Evolutionary conservation across 2,797 vertebrate species (phyloP).

Genomic region (Sebastes itinus): DNA sequence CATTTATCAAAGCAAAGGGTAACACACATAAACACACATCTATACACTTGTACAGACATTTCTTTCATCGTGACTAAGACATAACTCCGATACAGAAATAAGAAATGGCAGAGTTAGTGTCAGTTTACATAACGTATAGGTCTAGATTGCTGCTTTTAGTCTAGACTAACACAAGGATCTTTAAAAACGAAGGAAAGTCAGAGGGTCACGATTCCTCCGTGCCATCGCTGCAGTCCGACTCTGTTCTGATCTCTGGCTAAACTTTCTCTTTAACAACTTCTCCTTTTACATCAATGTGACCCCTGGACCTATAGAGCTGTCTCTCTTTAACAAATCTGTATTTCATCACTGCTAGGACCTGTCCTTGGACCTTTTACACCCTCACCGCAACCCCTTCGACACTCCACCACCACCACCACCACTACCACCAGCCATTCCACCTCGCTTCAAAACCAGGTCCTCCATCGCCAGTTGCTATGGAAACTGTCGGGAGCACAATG

Average conservation of each 20-base stretch:
- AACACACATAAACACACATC: neutral
- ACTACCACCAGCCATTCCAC: conserved; percentile 26
- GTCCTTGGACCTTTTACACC: conserved; percentile 69
- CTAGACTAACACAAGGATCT: neutral
- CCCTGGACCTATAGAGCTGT: conserved; percentile 39
- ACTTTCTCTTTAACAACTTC: conserved; percentile 69
- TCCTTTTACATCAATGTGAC: conserved; percentile 70
- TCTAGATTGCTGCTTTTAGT: neutral
- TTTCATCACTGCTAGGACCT: conserved; percentile 68
- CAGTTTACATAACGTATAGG: neutral
- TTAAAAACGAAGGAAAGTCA: neutral
- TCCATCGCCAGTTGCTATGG: conserved; percentile 81
- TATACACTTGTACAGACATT: neutral
- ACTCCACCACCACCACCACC: conserved; percentile 27
- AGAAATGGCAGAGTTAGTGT: neutral
- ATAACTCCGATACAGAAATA: neutral
- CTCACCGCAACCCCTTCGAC: conserved; percentile 4
- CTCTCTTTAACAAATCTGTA: conserved; percentile 71
- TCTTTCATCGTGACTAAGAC: neutral
- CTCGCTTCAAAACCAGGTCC: conserved; percentile 53
- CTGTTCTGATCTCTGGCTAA: conserved; percentile 30
- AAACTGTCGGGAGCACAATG: conserved; percentile 76
- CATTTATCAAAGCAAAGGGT: neutral
- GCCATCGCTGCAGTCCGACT: neutral
- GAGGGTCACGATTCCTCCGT: neutral